Evolutionary conservation across 2,888 invertebrate genomes (phyloP).

Genomic region (Trichogramma evanescens): DNA sequence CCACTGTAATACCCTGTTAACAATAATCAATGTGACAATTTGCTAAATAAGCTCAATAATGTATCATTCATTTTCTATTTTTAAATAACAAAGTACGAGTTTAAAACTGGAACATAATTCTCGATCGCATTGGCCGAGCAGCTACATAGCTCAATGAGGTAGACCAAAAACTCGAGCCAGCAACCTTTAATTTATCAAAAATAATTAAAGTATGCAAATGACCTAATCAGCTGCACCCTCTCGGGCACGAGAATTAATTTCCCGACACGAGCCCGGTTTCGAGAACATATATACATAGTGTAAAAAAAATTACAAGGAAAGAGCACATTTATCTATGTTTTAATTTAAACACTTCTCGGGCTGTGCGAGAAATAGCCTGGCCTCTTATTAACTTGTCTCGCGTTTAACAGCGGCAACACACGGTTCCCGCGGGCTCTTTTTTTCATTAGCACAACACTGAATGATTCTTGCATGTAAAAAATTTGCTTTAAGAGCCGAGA

Average conservation of each 20-base stretch:
- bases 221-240: conserved; percentile 13
- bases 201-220: conserved; percentile 23
- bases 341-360: conserved; percentile 11
- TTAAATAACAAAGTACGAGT: conserved; percentile 1
- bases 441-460: no score
- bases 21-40: conserved; percentile 1
- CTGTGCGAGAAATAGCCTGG: conserved; percentile 3
- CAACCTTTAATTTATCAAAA: conserved; percentile 14
- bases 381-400: conserved; percentile 17
- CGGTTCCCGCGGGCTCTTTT: no score
- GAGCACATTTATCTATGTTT: conserved; percentile 14
- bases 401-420: no score
- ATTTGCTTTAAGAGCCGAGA: no score
- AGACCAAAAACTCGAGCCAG: not conserved
- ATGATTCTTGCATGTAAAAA: no score
- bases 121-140: not conserved
- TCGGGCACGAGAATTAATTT: conserved; percentile 14
- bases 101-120: not conserved
- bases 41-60: not conserved
- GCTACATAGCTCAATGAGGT: not conserved
- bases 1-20: conserved; percentile 70
- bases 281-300: not conserved
- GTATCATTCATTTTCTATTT: no score
- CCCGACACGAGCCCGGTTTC: not conserved
- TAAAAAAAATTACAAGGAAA: not conserved